These are phyloP conservation scores for Lepidothrix coronata DNA, from an alignment of 2,113 vertebrate genomes.

Conservation along the genomic window DNA sequence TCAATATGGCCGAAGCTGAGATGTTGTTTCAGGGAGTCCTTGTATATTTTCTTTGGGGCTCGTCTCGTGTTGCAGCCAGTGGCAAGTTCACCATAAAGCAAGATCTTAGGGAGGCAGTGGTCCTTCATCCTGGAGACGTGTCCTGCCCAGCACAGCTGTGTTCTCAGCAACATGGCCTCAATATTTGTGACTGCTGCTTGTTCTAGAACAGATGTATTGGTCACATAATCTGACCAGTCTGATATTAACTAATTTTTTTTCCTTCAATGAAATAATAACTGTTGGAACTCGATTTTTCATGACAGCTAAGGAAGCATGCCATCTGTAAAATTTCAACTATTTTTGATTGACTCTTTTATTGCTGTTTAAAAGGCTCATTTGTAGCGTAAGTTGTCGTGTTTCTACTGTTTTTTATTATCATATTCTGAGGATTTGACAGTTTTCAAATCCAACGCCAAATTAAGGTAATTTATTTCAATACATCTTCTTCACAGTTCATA, in stretches of 20 bases:
- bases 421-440: constrained; percentile 36
- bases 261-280: background rate
- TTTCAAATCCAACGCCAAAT: constrained; percentile 60
- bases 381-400: constrained; percentile 10
- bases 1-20: too few species aligned
- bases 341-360: constrained; percentile 16
- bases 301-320: background rate
- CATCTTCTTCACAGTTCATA: constrained; percentile 42
- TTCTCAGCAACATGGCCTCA: too few species aligned
- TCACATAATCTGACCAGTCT: background rate
- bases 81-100: too few species aligned
- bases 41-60: too few species aligned
- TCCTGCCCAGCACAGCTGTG: too few species aligned
- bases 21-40: too few species aligned
- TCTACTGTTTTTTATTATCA: constrained; percentile 23
- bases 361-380: constrained; percentile 9
- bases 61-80: too few species aligned
- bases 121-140: too few species aligned
- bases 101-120: too few species aligned
- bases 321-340: background rate
- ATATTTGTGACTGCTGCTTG: too few species aligned
- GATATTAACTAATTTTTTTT: background rate
- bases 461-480: constrained; percentile 66
- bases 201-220: too few species aligned
- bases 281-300: background rate